Evolutionary conservation across 1,140 invertebrate species (phyloP).

Genomic region (Hypothenemus hampei): DNA sequence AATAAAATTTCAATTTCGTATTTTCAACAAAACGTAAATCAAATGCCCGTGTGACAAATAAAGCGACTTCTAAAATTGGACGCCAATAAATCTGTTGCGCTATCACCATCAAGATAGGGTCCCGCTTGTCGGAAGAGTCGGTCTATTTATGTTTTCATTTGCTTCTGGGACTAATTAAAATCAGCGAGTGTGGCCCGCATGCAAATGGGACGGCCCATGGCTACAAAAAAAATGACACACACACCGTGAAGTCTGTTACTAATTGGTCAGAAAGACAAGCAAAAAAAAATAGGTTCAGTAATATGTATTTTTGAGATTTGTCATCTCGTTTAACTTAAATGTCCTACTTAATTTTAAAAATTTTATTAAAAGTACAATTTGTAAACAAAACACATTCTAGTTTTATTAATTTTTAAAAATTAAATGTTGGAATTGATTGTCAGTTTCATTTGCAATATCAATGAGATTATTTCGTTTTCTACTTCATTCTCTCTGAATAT

Average conservation of each 20-base stretch:
- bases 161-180: slow-evolving; percentile 23
- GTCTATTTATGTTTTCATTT: slow-evolving; percentile 19
- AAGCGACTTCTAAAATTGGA: slow-evolving; percentile 21
- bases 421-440: too few species aligned
- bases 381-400: too few species aligned
- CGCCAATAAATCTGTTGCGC: slow-evolving; percentile 22
- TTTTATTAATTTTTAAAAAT: too few species aligned
- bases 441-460: too few species aligned
- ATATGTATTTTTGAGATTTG: neutral
- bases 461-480: too few species aligned
- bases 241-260: too few species aligned
- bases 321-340: too few species aligned
- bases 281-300: neutral
- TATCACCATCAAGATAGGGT: slow-evolving; percentile 22
- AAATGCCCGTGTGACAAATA: slow-evolving; percentile 17
- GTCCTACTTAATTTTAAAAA: too few species aligned
- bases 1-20: slow-evolving; percentile 17
- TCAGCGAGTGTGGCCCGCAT: slow-evolving; percentile 15
- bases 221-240: neutral
- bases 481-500: too few species aligned
- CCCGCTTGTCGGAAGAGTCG: slow-evolving; percentile 13
- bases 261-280: slow-evolving; percentile 1
- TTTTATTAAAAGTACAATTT: too few species aligned
- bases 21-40: slow-evolving; percentile 21
- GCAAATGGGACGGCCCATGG: slow-evolving; percentile 3